Conservation (phyloP, 2,113 vertebrate genomes). For the Morone saxatilis region DNA sequence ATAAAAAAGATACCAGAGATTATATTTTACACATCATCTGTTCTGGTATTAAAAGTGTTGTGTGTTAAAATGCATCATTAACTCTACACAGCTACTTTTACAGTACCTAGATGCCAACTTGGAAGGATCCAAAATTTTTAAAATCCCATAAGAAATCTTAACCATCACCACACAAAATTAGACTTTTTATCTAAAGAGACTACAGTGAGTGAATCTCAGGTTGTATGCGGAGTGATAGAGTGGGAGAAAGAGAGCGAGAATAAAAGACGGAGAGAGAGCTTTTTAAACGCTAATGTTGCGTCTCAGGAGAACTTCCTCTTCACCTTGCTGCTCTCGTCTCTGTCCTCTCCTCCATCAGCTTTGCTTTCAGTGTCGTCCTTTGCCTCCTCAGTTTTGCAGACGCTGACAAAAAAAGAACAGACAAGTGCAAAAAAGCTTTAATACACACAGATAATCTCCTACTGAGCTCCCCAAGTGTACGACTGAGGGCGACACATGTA, state of each 20-base stretch:
- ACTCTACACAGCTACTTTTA: background rate
- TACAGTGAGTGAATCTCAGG: too few relatives aligned
- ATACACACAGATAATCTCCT: background rate
- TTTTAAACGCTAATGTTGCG: background rate
- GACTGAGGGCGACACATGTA: background rate
- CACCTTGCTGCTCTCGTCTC: conserved; percentile 78
- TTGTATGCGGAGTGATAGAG: too few relatives aligned
- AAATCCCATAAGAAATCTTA: background rate
- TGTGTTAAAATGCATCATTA: conserved; percentile 16
- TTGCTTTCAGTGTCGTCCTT: conserved; percentile 77
- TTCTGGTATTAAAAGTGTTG: background rate
- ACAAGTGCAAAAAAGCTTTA: conserved; percentile 1
- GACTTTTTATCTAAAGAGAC: background rate
- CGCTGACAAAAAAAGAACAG: conserved; percentile 51
- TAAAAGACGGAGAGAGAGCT: background rate
- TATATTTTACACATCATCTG: background rate
- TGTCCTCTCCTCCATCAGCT: conserved; percentile 70
- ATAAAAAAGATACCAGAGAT: conserved; percentile 2
- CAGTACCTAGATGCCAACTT: background rate
- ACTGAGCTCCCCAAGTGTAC: background rate
- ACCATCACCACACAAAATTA: background rate
- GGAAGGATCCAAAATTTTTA: background rate
- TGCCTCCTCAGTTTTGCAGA: conserved; percentile 74
- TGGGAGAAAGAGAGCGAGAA: background rate
- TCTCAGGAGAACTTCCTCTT: background rate